Conservation (phyloP, 2,113 vertebrate species). For the Boulengeromyrus knoepffleri region DNA sequence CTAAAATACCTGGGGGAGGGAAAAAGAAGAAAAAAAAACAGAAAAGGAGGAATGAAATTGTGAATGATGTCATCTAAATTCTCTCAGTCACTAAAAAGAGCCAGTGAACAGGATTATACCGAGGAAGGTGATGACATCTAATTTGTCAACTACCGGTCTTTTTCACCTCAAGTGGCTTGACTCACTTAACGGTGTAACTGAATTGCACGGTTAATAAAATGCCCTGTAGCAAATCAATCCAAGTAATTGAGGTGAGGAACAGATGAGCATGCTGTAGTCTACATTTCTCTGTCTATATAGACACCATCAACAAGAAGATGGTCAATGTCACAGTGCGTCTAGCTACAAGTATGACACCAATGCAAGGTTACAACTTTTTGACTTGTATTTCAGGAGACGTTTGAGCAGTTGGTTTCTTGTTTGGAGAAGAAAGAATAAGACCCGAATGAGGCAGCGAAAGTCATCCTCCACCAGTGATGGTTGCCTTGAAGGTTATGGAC, state of each 20-base stretch:
- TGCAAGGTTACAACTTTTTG: background rate
- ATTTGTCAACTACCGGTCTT: background rate
- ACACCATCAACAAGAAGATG: background rate
- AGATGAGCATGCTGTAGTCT: background rate
- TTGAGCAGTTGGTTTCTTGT: background rate
- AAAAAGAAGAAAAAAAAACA: background rate
- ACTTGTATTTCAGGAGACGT: background rate
- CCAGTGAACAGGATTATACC: background rate
- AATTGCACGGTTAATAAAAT: conserved; percentile 14
- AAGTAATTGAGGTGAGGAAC: conserved; percentile 3
- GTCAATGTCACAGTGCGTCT: background rate
- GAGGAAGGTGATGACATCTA: background rate
- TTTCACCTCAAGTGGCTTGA: background rate
- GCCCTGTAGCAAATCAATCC: conserved; percentile 8
- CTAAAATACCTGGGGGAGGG: background rate
- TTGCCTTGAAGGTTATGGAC: background rate
- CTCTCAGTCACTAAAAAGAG: background rate
- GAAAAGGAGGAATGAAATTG: background rate
- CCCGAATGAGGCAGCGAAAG: background rate
- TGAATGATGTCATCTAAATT: background rate
- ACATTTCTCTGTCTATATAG: background rate
- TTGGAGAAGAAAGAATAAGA: background rate
- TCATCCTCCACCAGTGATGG: background rate
- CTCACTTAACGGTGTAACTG: conserved; percentile 19
- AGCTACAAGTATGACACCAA: background rate